Base-by-base conservation (phyloP, 2,888 invertebrate species). In the Pheosia gnoma region DNA sequence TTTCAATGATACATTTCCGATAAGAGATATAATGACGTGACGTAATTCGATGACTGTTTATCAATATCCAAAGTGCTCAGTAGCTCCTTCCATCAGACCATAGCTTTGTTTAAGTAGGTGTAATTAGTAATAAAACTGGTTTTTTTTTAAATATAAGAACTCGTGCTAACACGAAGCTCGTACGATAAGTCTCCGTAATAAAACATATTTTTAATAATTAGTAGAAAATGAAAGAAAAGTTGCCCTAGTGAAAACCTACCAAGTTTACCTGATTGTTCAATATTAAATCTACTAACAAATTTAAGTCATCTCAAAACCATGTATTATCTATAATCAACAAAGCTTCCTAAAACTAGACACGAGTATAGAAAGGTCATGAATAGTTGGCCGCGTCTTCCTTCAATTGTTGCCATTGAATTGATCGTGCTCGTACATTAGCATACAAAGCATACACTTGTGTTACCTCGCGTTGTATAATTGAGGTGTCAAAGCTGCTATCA, bases 401-500 rank as follows among this genome's bases (percentile, higher is more conserved):
- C 71, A 76, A 75, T 80, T 57, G 41, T 38, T 70, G 70, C 68
- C 61, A 67, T 75, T 70, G 78, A 74, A 72, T 68, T 66, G 65
- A 75, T 74, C 68, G 72, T 60, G 52, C 39, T 10, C 62, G 39
- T 13, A 58, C 36, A 85, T 87, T 86, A 77, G 68, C 85, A 86
- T 85, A 86, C 86, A 85, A 86, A 82, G 79, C 67, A 62, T 56
- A 72, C 69, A 63, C 71, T 39, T 72, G 77, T 72, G 76, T 70
- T 63, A 61, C 68, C 72, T 75, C 66, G 67, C 67, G 77, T 76
- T 75, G 76, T 81, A 67, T 72, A 72, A 82, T 84, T 81, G 79
- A 82, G 78, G 78, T 84, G 86, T 84, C 84, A 86, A 83, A 77
- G 64, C 71, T 71, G 72, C 68, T 76, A 77, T 72, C 69, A 60